These are phyloP conservation scores for Paramacrobiotus metropolitanus DNA, from an alignment of 1,140 invertebrate species.

Conservation along the genomic window DNA sequence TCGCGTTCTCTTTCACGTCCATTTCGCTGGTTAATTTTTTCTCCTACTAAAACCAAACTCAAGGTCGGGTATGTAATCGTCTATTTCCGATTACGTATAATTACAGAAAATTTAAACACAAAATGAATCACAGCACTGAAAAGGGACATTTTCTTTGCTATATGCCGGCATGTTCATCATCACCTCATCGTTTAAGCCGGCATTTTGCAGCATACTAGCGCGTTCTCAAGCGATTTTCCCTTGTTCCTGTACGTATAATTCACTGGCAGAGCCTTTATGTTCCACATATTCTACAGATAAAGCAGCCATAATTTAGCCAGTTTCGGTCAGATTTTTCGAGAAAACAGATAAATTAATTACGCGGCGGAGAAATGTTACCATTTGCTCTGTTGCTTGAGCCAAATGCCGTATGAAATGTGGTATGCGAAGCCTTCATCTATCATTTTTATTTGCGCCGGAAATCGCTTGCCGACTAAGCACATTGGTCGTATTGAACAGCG, in stretches of 20 bases:
- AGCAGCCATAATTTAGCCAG: neutral
- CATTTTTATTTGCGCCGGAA: constrained; percentile 9
- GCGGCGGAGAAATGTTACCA: neutral
- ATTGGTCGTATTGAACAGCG: constrained; percentile 29
- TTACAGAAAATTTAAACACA: no score
- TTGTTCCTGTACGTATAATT: neutral
- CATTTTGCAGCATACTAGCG: neutral
- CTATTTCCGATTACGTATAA: no score
- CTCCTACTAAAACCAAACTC: neutral
- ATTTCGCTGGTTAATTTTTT: neutral
- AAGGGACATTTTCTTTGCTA: no score
- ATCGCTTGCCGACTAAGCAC: neutral
- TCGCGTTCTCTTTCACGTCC: neutral
- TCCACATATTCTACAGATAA: neutral
- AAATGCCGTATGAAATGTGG: no score
- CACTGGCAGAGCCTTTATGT: neutral
- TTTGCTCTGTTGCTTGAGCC: neutral
- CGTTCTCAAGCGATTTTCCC: neutral
- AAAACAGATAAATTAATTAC: no score
- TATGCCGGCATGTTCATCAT: no score
- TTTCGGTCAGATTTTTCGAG: neutral
- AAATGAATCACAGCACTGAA: neutral
- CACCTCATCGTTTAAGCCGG: neutral
- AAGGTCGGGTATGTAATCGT: no score
- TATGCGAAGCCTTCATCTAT: no score